Percentiles rank a stretch among this genome's conserved stretches.
These are phyloP conservation scores for Chaetops frenatus DNA, from an alignment of 2,113 vertebrate species.

Conservation along the genomic window DNA sequence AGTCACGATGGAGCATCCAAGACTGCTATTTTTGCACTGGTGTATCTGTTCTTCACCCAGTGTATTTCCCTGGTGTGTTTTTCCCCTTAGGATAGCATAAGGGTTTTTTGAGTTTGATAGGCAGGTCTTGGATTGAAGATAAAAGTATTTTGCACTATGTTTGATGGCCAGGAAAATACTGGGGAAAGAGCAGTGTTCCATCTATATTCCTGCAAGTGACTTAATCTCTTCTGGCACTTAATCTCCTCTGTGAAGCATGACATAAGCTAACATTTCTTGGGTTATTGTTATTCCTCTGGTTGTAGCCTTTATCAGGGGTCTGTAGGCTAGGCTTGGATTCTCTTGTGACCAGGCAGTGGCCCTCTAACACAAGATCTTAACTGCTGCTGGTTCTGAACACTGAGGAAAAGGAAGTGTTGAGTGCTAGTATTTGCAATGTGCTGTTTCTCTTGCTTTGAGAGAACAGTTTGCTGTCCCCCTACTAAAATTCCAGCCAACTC, in stretches of 20 bases:
- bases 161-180: not conserved
- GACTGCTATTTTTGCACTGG: not conserved
- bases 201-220: not conserved
- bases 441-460: not conserved
- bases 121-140: not conserved
- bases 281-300: not conserved
- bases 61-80: not conserved
- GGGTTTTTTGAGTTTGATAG: not conserved
- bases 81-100: not conserved
- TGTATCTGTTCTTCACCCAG: not conserved
- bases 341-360: not conserved
- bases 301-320: not conserved
- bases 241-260: not conserved
- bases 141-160: not conserved
- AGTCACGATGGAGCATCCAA: not conserved
- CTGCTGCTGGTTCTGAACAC: not conserved
- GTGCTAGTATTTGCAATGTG: not conserved
- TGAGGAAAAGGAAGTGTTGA: not conserved
- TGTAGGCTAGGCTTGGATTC: not conserved
- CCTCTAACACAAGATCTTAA: not conserved
- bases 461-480: not conserved
- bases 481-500: not conserved
- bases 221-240: not conserved
- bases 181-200: not conserved
- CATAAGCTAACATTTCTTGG: not conserved